Conservation (phyloP, 2,797 vertebrate genomes). For the Anomalospiza imberbis region DNA sequence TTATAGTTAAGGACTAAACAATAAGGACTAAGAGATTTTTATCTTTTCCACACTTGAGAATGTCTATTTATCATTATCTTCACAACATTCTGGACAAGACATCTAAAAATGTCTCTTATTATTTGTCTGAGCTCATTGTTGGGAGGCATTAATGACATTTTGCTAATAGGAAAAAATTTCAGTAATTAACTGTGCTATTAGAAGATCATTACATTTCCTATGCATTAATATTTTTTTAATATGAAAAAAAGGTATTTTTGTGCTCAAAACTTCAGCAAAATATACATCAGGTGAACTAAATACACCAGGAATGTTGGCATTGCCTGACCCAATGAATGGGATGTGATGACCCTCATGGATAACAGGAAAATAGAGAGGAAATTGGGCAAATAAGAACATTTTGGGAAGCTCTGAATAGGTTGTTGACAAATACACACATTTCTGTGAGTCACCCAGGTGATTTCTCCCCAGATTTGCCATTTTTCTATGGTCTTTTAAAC, state of each 20-base stretch:
- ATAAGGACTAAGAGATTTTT: not conserved
- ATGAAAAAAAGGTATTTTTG: not conserved
- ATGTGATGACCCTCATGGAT: not conserved
- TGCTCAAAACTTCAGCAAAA: not conserved
- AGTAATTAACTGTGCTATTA: not conserved
- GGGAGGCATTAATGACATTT: not conserved
- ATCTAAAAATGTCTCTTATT: not conserved
- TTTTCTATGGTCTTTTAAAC: not conserved
- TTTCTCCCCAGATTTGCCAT: not conserved
- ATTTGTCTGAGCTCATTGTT: not conserved
- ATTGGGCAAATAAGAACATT: not conserved
- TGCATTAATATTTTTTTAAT: not conserved
- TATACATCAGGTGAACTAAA: not conserved
- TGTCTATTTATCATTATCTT: not conserved
- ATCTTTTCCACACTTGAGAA: not conserved
- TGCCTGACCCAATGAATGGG: not conserved
- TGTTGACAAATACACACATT: not conserved
- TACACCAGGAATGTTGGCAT: fast-evolving
- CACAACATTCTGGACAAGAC: not conserved
- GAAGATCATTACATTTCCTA: not conserved
- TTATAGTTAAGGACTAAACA: not conserved
- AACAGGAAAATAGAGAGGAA: not conserved
- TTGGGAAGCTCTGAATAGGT: not conserved
- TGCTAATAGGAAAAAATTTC: not conserved
- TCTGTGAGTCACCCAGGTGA: not conserved